Base-by-base conservation (phyloP, 1,140 invertebrate species). In the Uloborus diversus region DNA sequence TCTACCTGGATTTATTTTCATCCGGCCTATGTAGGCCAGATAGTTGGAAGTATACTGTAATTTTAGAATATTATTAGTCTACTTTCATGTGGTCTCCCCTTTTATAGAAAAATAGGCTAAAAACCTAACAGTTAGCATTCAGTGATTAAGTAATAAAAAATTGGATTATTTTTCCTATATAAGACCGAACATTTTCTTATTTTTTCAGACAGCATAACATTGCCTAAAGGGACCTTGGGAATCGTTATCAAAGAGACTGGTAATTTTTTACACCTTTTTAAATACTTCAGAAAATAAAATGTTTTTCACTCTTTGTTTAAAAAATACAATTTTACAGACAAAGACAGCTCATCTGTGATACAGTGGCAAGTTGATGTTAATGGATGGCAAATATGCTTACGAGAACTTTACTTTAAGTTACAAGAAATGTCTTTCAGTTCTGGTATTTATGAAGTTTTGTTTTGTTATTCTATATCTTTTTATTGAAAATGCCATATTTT, bases 321-420 rank as follows among this genome's bases (percentile, higher is more conserved):
- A n/a, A n/a, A n/a, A n/a, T n/a, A 5, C 33, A 30, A 32, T 69
- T 53, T 37, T 35, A 5, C n/a, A 79, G 66, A 59, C 62, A 73
- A 71, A 33, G 56, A 76, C 28, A 35, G 51, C 9, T 17, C 27
- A 13, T 69, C 79, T 37, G 14, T 81, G 11, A 64, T 81, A 53
- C 80, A 70, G 23, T 81, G 80, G 80, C 42, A 64, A 47, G 28
- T 49, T 14, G 14, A 20, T 23, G 20, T 81, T 25, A 81, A 81
- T 78, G 71, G 80, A 51, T 81, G 80, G 80, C 80, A 81, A 17
- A 64, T 81, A 11, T 78, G 71, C 42, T 66, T 81, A 49, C 42
- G 65, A 47, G 80, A 81, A 56, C 30, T 81, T 7, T 28, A 73
- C 61, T 23, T 61, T 11, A 75, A 51, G 33, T 28, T 81, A 20